A percentile compares a stretch with the other conserved stretches of the same genome.
These are phyloP conservation scores for Pristionchus maxplancki DNA, from an alignment of 2,888 invertebrate genomes.

Conservation along the genomic window DNA sequence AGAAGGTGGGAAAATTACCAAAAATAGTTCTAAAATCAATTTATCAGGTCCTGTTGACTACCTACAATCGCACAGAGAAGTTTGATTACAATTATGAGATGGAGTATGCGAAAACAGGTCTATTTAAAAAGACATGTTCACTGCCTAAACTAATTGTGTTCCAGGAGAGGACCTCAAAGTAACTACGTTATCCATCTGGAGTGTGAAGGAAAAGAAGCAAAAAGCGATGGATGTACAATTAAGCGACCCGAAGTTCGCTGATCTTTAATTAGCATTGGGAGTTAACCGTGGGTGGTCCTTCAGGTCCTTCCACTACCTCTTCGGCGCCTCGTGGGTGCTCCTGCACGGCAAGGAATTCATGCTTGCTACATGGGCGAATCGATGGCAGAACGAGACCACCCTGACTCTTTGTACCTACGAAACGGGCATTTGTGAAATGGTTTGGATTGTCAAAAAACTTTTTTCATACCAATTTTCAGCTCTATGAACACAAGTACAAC, in stretches of 20 bases:
- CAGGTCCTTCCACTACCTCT: conserved; percentile 29
- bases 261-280: too few relatives aligned
- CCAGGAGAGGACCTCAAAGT: background rate
- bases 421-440: background rate
- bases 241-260: background rate
- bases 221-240: background rate
- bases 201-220: background rate
- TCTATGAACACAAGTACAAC: background rate
- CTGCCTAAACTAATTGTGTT: too few relatives aligned
- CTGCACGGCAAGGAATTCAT: background rate
- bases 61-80: background rate
- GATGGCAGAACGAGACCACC: conserved; percentile 44
- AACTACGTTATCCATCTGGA: background rate
- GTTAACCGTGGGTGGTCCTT: too few relatives aligned
- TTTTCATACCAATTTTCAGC: background rate
- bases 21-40: too few relatives aligned
- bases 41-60: background rate
- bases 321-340: background rate
- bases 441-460: background rate
- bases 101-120: background rate
- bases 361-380: conserved; percentile 11
- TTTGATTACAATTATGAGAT: background rate
- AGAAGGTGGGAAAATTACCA: too few relatives aligned
- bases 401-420: conserved; percentile 3
- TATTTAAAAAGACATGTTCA: too few relatives aligned